Percentiles rank a stretch among this genome's conserved stretches.
Evolutionary conservation across 2,888 invertebrate genomes (phyloP).

Genomic region (Plusia festucae): DNA sequence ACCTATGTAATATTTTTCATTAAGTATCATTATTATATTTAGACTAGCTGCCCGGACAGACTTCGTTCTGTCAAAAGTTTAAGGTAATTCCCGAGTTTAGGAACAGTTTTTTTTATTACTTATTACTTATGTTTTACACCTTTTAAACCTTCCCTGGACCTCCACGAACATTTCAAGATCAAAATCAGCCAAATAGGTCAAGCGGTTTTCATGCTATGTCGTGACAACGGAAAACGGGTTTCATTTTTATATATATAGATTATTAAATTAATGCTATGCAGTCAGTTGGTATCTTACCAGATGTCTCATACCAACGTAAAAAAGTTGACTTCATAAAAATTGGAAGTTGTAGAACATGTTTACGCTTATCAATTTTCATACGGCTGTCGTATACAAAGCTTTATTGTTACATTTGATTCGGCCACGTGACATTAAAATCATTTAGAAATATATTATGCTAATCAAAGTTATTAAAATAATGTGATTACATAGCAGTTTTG

Average conservation of each 20-base stretch:
- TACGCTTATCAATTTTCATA: not conserved
- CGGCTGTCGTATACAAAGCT: not conserved
- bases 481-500: not conserved
- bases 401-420: not conserved
- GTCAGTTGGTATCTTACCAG: not conserved
- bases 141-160: too few relatives aligned
- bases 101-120: too few relatives aligned
- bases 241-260: too few relatives aligned
- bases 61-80: too few relatives aligned
- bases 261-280: too few relatives aligned
- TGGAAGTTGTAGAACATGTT: not conserved
- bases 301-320: not conserved
- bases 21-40: not conserved
- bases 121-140: too few relatives aligned
- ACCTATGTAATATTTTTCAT: not conserved
- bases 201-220: too few relatives aligned
- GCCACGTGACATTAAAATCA: constrained; percentile 1
- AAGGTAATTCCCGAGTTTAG: too few relatives aligned
- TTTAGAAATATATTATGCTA: not conserved
- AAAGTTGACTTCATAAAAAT: not conserved
- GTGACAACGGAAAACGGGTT: too few relatives aligned
- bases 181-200: too few relatives aligned
- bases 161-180: too few relatives aligned
- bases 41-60: too few relatives aligned
- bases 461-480: not conserved